Percentiles rank a stretch among this genome's conserved stretches.
These are phyloP conservation scores for Taenaris catops DNA, from an alignment of 2,888 invertebrate species.

Conservation along the genomic window DNA sequence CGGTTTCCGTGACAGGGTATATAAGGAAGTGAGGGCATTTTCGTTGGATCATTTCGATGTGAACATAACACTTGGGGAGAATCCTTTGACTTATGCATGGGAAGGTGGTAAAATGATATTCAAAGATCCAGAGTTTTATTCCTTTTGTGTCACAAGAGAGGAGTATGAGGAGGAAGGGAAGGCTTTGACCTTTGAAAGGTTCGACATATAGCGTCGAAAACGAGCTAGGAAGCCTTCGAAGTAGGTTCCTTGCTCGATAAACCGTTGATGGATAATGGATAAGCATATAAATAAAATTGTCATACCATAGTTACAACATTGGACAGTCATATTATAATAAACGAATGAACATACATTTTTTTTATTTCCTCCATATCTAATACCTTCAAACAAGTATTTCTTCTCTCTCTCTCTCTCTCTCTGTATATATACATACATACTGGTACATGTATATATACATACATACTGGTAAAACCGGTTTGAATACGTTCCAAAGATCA, in stretches of 20 bases:
- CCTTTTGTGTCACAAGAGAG: conserved; percentile 86
- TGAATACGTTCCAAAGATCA: too few species aligned
- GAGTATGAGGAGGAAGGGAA: conserved; percentile 95
- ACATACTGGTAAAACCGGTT: too few species aligned
- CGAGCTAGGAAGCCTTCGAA: conserved; percentile 56
- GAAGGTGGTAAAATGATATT: conserved; percentile 90
- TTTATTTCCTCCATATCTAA: too few species aligned
- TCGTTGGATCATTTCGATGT: conserved; percentile 90
- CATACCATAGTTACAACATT: too few species aligned
- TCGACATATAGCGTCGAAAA: conserved; percentile 72
- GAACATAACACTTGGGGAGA: conserved; percentile 80
- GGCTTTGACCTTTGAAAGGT: conserved; percentile 74
- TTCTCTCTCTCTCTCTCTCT: too few species aligned
- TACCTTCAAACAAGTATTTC: too few species aligned
- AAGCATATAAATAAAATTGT: too few species aligned
- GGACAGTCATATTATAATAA: too few species aligned
- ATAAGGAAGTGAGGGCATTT: conserved; percentile 86
- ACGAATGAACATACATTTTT: too few species aligned
- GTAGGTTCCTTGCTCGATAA: conserved; percentile 46
- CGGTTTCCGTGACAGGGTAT: conserved; percentile 86
- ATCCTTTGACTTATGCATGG: conserved; percentile 93
- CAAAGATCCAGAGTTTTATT: conserved; percentile 85
- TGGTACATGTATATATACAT: too few species aligned
- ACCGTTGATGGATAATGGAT: conserved; percentile 9
- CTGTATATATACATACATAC: too few species aligned